Base-by-base conservation (phyloP, 1,140 invertebrate species). In the Tetramorium parvispinum region DNA sequence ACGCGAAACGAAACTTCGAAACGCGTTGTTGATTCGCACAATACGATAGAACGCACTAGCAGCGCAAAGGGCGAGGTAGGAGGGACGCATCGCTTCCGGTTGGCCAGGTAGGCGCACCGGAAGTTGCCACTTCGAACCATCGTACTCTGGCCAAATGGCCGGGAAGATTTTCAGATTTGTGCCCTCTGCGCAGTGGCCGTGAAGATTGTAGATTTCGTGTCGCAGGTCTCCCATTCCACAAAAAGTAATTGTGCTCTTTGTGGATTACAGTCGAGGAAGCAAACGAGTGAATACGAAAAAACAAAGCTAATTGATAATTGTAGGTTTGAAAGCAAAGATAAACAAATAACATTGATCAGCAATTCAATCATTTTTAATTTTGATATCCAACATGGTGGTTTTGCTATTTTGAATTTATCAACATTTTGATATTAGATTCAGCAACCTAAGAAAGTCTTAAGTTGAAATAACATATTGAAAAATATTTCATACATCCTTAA, bases 131-230 rank as follows among this genome's bases (percentile, higher is more conserved):
- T 91, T 83, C 71, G 91, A 83, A 65, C 59, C 88, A 91, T 89
- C 88, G 90, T 92, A 78, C 61, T 85, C 21, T 70, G 63, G 68
- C 81, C 85, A 43, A 88, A 86, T 57, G 49, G 61, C 65, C 89
- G 87, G 83, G 70, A 87, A 91, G 88, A 90, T 91, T 90, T 92
- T 92, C 81, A 88, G 89, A 90, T 89, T 87, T 76, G 68, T 85
- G 40, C 49, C 63, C 79, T 53, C 65, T 91, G 87, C 51, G 89
- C 91, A 79, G 49, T 32, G 46, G 11, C 89, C 91, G 89, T 93
- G 82, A 92, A 93, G 92, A 93, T 93, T 49, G 71, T 37, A 91
- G 92, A 93, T 93, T 89, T 88, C 77, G 55, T 43, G 27, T 68
- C 77, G 70, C 51, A 49, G 63, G 68, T 40, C 61, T 57, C 71